Conservation (phyloP, 2,113 vertebrate genomes). For the Tachuris rubrigastra region DNA sequence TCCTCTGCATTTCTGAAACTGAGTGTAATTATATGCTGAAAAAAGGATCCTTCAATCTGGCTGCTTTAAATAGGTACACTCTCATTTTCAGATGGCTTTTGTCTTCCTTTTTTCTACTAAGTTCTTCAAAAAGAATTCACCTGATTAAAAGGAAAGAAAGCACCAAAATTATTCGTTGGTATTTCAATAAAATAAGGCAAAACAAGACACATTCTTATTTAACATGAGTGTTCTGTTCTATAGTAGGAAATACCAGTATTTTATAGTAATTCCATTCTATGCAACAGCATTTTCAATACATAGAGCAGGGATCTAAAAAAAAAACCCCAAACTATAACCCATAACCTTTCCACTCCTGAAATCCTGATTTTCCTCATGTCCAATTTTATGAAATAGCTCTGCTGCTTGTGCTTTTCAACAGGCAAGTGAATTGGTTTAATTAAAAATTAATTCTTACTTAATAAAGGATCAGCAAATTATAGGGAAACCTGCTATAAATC, state of each 20-base stretch:
- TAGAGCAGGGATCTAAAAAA: not conserved
- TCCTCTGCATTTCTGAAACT: constrained; percentile 17
- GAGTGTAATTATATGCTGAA: not conserved
- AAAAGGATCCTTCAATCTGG: not conserved
- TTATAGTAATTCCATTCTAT: not conserved
- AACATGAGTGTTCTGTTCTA: not conserved
- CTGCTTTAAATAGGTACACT: not conserved
- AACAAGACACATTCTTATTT: not conserved
- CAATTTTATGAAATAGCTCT: not conserved
- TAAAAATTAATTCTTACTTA: not conserved
- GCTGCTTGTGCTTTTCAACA: not conserved
- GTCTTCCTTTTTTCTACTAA: constrained; percentile 86
- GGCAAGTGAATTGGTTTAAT: not conserved
- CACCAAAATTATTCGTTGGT: not conserved
- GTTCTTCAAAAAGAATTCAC: constrained; percentile 98
- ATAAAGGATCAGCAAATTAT: not conserved
- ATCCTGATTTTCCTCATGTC: not conserved
- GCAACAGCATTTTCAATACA: not conserved
- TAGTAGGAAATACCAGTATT: not conserved
- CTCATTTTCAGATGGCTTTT: constrained; percentile 66
- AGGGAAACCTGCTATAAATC: not conserved
- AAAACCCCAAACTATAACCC: not conserved
- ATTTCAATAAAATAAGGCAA: not conserved
- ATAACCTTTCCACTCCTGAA: not conserved
- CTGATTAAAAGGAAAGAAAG: constrained; percentile 71